Evolutionary conservation across 2,797 vertebrate genomes (phyloP), one percentile per base, ranked within the genome.

Genomic region (Siniperca scherzeri): DNA sequence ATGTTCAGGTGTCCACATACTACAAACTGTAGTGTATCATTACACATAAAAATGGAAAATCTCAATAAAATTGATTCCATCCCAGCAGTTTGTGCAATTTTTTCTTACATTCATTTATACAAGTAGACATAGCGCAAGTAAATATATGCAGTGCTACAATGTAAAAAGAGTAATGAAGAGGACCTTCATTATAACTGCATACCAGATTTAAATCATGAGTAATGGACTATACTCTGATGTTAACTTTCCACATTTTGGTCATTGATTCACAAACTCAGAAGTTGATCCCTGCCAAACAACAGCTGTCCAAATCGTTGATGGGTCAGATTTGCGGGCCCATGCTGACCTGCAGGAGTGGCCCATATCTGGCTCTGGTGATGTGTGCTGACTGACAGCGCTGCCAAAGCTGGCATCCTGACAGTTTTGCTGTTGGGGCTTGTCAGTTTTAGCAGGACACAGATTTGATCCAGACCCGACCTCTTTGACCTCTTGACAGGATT

Each of bases 381-480:
- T 83, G 79, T 75, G 70, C 82, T 90, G 92, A 94, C 86, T 93
- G 91, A 95, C 91, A 92, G 87, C 52, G 1, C 46, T 75, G 88
- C 81, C 87, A 89, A 78, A 84, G 84, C 87, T 89, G 90, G 90
- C 85, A 56, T 86, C 83, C 87, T 90, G 93, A 90, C 94, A 94
- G 91, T 87, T 82, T 80, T 85, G 87, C 90, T 91, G 89, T 83
- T 90, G 86, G 89, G 85, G 86, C 86, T 88, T 93, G 94, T 94
- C 91, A 94, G 85, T 89, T 91, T 85, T 88, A 91, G 89, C 55
- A 53, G 80, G 87, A 90, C 85, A 88, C 85, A 87, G 81, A 91
- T 93, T 92, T 93, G 91, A 93, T 93, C 93, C 81, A 82, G 85
- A 85, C 86, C 72, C 13, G 87, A 94, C 94, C 91, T 87, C 65